Percentiles rank a stretch among this genome's conserved stretches.
phyloP scores from a whole-genome alignment of 2,113 vertebrate genomes.

The Grantiella picta region DNA sequence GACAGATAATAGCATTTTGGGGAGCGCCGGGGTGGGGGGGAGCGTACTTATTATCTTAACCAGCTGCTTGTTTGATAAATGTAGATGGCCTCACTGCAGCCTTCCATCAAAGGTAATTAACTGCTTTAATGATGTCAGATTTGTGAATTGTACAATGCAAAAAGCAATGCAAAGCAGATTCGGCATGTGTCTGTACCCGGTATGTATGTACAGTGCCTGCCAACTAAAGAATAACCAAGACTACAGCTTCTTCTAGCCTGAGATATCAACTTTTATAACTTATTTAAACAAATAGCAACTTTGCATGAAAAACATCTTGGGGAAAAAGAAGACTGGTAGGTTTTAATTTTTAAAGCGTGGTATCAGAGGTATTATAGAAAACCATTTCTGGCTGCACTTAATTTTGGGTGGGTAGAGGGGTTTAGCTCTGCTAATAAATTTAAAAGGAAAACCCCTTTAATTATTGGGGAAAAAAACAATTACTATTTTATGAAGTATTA shows the following conservation, averaged over 20 bases:
- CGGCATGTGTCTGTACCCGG: constrained; percentile 88
- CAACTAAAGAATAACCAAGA: constrained; percentile 71
- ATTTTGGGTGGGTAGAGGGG: neutral
- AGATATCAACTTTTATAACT: constrained; percentile 75
- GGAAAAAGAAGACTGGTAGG: constrained; percentile 29
- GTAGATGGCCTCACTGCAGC: constrained; percentile 56
- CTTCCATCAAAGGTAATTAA: constrained; percentile 60
- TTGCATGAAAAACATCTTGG: constrained; percentile 76
- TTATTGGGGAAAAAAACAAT: neutral
- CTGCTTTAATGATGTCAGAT: constrained; percentile 83
- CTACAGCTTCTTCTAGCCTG: constrained; percentile 80
- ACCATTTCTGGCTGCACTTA: constrained; percentile 54
- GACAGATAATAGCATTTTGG: constrained; percentile 37
- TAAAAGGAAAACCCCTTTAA: constrained; percentile 12
- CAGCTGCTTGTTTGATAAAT: constrained; percentile 57
- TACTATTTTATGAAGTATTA: constrained; percentile 3
- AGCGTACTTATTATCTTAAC: constrained; percentile 36
- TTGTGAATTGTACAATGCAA: constrained; percentile 89
- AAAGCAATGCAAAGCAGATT: constrained; percentile 83
- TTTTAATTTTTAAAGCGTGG: constrained; percentile 34
- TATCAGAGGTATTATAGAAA: neutral
- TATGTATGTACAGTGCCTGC: constrained; percentile 86
- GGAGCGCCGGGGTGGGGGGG: neutral
- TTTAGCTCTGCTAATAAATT: neutral
- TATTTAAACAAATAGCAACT: constrained; percentile 75